Evolutionary conservation across 2,888 invertebrate genomes (phyloP), one percentile per base, ranked within the genome.

Genomic region (Dysmachus trigonus): DNA sequence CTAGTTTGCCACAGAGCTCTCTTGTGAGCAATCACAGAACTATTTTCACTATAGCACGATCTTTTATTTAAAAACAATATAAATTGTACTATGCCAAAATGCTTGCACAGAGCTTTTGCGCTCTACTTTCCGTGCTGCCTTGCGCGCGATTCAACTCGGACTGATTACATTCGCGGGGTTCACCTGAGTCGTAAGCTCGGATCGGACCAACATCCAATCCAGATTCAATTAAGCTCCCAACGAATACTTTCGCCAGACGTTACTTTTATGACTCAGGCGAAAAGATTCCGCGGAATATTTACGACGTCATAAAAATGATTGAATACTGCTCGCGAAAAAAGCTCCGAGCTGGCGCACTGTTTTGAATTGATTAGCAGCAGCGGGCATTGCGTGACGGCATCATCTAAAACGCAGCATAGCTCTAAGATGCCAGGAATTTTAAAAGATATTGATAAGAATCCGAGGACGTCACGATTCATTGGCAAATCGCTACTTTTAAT

Each of bases 21-120:
- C 27, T n/a, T 27, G 38, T 30, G 79, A 79, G 79, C 79, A 51
- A 79, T 79, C 79, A 79, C 79, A 79, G 79, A 51, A 79, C 15
- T 79, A 79, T 22, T n/a, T n/a, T 79, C 47, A 79, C 51, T 38
- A 79, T 51, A 79, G 31, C 15, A 22, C 22, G 38, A 79, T 27
- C n/a, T n/a, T 51, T 47, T 47, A 79, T 47, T 41, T 41, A n/a
- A 7, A 13, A 22, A 33, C 22, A n/a, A n/a, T n/a, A n/a, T n/a
- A n/a, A n/a, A 62, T 62, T 62, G 22, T 22, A 62, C 62, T 62
- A 10, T 18, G 62, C 62, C 62, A 62, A 62, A 62, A 27, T 22
- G 27, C 18, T 53, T 22, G 22, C 22, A 53, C 53, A 27, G 13
- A 51, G 18, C 22, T 76, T 13, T 15, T 30, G 27, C 41, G 79